Evolutionary conservation across 2,888 invertebrate genomes (phyloP), one percentile per base, ranked within the genome.

Genomic region (Synergus laeviventris): DNA sequence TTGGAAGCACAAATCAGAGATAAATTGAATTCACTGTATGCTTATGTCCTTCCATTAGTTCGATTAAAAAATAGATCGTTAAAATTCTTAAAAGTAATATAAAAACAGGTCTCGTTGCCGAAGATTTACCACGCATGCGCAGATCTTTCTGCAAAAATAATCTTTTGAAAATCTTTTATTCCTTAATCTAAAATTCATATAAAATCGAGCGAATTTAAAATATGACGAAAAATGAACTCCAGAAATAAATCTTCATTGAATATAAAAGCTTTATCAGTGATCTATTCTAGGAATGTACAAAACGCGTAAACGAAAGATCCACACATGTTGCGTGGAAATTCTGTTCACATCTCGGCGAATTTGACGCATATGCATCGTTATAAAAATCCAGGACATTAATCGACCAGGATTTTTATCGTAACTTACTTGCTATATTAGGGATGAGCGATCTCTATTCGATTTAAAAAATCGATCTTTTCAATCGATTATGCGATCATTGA

Each of bases 241-340:
- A 59, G 18, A 21, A 59, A 59, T 21, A 21, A 59, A 24, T 59
- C 18, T 59, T 24, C 56, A 31, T 62, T 62, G n/a, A 36, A 61
- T 36, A 61, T 31, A 14, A 62, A 62, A 62, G 12, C 21, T 24
- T 18, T 59, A 38, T 38, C 36, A n/a, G 36, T 38, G n/a, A 62
- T 36, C n/a, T 62, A 62, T 38, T 18, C 38, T 62, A 62, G 62
- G 62, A 62, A 62, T 62, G 38, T 62, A 62, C 62, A 62, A 62
- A 38, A n/a, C 36, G 18, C n/a, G 62, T 38, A 38, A 38, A 62
- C 62, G n/a, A 38, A 38, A 62, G 31, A 38, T 11, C 11, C 36
- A 62, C 36, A 62, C n/a, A 62, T 36, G 11, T 38, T 3, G 16
- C 18, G 38, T 62, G 36, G 36, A 31, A 36, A 31, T 36, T 64